These are phyloP conservation scores for Microplitis deprimator DNA, from an alignment of 2,888 invertebrate genomes.

Conservation along the genomic window DNA sequence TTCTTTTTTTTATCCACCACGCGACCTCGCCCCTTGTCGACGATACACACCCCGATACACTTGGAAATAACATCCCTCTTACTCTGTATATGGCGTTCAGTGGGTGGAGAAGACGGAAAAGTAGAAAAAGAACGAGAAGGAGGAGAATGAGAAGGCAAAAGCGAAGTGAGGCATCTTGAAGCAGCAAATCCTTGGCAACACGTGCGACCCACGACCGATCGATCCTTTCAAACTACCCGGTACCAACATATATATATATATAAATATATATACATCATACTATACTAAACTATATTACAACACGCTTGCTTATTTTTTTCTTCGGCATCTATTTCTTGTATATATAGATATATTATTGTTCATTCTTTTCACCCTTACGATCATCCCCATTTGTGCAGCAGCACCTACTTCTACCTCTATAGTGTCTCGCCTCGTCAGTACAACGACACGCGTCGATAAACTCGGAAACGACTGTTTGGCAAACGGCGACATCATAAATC, in stretches of 20 bases:
- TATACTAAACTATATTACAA: neutral
- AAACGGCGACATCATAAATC: constrained; percentile 42
- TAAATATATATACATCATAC: neutral
- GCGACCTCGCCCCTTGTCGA: constrained; percentile 41
- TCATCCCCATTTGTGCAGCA: neutral
- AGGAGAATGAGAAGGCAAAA: constrained; percentile 16
- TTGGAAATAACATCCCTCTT: constrained; percentile 37
- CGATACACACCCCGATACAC: constrained; percentile 40
- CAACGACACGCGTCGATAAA: constrained; percentile 43
- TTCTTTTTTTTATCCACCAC: constrained; percentile 16
- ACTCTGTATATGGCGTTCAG: neutral
- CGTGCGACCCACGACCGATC: constrained; percentile 43
- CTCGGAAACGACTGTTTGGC: constrained; percentile 40
- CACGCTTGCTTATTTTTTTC: constrained; percentile 24
- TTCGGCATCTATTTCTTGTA: constrained; percentile 1
- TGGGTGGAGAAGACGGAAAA: neutral
- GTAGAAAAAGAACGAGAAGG: constrained; percentile 4
- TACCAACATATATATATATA: neutral
- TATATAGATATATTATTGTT: neutral
- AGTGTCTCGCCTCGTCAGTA: constrained; percentile 28
- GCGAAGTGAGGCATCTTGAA: constrained; percentile 40
- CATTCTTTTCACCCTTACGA: neutral
- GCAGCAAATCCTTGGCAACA: constrained; percentile 40
- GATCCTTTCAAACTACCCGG: constrained; percentile 27
- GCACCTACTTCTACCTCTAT: constrained; percentile 15